A percentile compares a stretch with the other conserved stretches of the same genome.
These are phyloP conservation scores for Chionomys nivalis DNA, from an alignment of 2,113 vertebrate genomes.

Conservation along the genomic window DNA sequence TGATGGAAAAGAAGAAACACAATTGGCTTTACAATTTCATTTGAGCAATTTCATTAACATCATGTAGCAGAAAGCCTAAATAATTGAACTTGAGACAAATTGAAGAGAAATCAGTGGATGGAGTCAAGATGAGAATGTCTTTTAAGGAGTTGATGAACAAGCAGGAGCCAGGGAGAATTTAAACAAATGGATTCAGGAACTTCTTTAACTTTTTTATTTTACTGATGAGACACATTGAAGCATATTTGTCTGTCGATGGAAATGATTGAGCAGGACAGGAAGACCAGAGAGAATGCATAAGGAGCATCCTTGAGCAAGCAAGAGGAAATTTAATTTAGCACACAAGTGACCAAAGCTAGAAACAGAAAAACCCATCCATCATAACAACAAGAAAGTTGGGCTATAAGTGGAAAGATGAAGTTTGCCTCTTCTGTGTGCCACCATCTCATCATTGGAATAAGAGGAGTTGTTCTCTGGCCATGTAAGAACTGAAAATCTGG, in stretches of 20 bases:
- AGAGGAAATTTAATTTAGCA: slow-evolving; percentile 2
- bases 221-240: background rate
- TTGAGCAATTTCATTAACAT: background rate
- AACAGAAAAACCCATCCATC: background rate
- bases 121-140: background rate
- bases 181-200: background rate
- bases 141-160: background rate
- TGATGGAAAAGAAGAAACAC: background rate
- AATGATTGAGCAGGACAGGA: background rate
- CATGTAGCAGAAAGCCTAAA: background rate
- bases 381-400: background rate
- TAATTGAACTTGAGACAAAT: slow-evolving; percentile 4
- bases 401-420: background rate
- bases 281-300: background rate
- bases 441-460: background rate
- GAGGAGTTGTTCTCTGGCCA: background rate
- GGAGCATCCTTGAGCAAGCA: background rate
- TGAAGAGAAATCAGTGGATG: background rate
- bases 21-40: background rate
- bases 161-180: background rate
- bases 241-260: background rate
- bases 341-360: background rate
- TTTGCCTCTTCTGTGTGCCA: background rate
- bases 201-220: background rate
- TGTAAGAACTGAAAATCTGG: background rate